These are phyloP conservation scores for Drosophila orena DNA, from an alignment of 1,140 invertebrate genomes.

Conservation along the genomic window DNA sequence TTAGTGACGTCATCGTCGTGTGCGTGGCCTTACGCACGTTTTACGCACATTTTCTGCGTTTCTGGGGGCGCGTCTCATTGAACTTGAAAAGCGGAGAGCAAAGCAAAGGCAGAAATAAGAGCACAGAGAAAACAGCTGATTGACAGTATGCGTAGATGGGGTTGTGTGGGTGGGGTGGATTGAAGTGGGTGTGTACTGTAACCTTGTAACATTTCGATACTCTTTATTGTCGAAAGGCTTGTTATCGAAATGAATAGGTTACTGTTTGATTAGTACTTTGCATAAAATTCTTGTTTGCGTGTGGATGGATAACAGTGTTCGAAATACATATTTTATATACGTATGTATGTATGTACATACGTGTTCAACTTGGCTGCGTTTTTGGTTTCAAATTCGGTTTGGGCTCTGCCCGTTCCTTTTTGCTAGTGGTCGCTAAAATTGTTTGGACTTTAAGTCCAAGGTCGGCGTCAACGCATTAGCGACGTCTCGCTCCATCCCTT, in stretches of 20 bases:
- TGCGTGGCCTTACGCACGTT: conserved; percentile 57
- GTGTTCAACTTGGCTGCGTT: conserved; percentile 46
- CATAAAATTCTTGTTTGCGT: neutral
- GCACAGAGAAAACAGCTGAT: conserved; percentile 48
- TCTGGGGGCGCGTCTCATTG: conserved; percentile 68
- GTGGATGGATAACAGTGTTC: conserved; percentile 5
- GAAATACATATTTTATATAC: conserved; percentile 6
- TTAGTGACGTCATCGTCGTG: conserved; percentile 64
- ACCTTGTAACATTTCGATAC: neutral
- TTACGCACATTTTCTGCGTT: conserved; percentile 55
- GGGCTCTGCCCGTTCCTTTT: conserved; percentile 19
- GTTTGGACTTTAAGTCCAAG: conserved; percentile 68
- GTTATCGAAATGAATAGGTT: neutral
- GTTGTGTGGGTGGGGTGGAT: neutral
- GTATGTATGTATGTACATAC: conserved; percentile 7
- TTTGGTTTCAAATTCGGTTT: conserved; percentile 58
- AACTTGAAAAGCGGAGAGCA: conserved; percentile 35
- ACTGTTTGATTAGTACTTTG: neutral
- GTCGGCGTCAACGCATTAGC: conserved; percentile 62
- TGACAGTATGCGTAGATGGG: neutral
- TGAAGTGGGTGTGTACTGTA: neutral
- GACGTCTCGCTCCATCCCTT: conserved; percentile 14
- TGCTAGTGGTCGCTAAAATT: conserved; percentile 38
- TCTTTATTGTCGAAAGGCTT: neutral
- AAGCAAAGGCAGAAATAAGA: conserved; percentile 9